phyloP scores from a whole-genome alignment of 2,888 invertebrate species.

The Drosophila greeni region DNA sequence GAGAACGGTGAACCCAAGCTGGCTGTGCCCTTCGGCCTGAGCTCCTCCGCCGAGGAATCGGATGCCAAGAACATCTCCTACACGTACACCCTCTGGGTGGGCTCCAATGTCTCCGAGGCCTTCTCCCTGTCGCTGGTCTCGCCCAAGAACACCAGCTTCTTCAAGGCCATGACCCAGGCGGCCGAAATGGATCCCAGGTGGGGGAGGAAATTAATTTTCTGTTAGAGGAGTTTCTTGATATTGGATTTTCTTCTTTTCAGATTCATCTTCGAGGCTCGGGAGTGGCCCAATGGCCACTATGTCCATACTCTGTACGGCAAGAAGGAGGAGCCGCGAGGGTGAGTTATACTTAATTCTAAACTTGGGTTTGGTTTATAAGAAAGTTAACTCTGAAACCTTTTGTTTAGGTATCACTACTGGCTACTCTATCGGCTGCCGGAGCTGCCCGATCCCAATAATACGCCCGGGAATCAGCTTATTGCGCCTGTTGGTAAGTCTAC shows the following conservation, averaged over 20 bases:
- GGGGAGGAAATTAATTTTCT: neutral
- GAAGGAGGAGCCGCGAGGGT: conserved; percentile 79
- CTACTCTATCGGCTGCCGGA: conserved; percentile 89
- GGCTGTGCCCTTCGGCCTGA: conserved; percentile 78
- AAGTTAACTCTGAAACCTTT: neutral
- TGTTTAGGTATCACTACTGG: conserved; percentile 90
- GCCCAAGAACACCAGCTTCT: conserved; percentile 85
- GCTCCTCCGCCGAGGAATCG: conserved; percentile 78
- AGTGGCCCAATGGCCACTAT: conserved; percentile 96
- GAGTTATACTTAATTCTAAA: conserved; percentile 20
- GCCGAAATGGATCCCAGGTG: conserved; percentile 85
- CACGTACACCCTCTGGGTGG: conserved; percentile 93
- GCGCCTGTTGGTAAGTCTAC: conserved; percentile 88
- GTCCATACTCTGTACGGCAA: conserved; percentile 87
- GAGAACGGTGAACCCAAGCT: conserved; percentile 79
- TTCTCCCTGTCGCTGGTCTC: conserved; percentile 87
- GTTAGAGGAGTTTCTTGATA: neutral
- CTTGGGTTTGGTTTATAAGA: neutral
- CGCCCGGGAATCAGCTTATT: conserved; percentile 92
- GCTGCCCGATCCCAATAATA: conserved; percentile 87
- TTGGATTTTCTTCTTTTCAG: conserved; percentile 59
- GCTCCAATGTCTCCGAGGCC: conserved; percentile 90
- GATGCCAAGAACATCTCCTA: conserved; percentile 84
- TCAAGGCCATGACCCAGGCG: conserved; percentile 90
- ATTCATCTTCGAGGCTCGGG: conserved; percentile 88